Base-by-base conservation (phyloP, 2,113 vertebrate genomes). In the Pelvicachromis taeniatus region DNA sequence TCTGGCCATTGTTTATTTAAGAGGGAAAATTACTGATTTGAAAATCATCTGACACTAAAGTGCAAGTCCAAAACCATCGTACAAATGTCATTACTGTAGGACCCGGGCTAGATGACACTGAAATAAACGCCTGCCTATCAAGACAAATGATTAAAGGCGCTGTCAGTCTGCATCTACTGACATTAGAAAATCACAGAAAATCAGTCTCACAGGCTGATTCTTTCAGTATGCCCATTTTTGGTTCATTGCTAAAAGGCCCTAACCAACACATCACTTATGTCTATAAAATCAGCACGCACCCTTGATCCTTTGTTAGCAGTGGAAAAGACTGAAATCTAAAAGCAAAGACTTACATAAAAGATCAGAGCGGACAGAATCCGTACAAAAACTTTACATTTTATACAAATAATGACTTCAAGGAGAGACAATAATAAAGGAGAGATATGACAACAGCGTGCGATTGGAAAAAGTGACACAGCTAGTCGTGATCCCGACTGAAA, bases 401-500 rank as follows among this genome's bases (percentile, higher is more conserved):
- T 48, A 58, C 80, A 92, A 94, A 91, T 90, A 93, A 94, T 94
- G 85, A 91, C 90, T 91, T 91, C 77, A 85, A 73, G 45, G 54
- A 61, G 87, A 81, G 78, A 81, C 56, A 70, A 63, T 14, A 70
- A 58, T 40, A 59, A 88, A 55, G 85, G 8, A 23, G 80, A 88
- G 75, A 90, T 82, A 83, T 84, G 85, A 94, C 89, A 89, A 81
- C 35, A 81, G 77, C 13, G 26, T 80, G 85, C 14, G 68, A 70
- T 78, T 91, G 95, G 95, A 96, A 95, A 95, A 90, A 93, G 77
- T 92, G 94, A 96, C 82, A 83, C 45, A 80, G 40, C 61, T 26
- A 9, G 81, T 81, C 55, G 38, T 63, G 85, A 93, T 26, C 26
- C 92, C 75, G 85, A 92, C 87, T 84, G 68, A 90, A 50, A 89